A percentile compares a stretch with the other conserved stretches of the same genome.
These are phyloP conservation scores for Parazoanthus swiftii DNA, from an alignment of 92 coral and sea anemone genomes.

Conservation along the genomic window DNA sequence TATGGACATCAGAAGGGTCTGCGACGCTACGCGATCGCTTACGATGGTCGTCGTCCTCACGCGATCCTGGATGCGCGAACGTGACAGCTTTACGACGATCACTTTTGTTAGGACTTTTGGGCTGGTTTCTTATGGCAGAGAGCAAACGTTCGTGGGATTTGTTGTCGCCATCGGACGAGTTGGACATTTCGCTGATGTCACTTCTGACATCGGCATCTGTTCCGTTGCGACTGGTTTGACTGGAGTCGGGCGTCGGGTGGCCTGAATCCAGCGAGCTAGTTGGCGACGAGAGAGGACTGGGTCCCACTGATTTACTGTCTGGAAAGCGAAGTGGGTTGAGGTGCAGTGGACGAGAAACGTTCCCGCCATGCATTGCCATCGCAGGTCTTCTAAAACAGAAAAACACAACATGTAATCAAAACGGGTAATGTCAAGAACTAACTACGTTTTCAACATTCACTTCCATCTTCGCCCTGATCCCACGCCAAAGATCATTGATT, in stretches of 20 bases:
- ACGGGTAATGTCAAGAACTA: not conserved
- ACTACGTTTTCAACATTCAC: not conserved
- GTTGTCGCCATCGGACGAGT: conserved; percentile 71
- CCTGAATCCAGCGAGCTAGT: conserved; percentile 85
- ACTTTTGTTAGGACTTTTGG: conserved; percentile 51
- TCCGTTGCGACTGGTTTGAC: conserved; percentile 70
- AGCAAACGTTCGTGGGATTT: conserved; percentile 58
- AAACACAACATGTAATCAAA: not conserved
- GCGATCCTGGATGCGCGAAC: conserved; percentile 53
- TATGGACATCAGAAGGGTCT: conserved; percentile 75
- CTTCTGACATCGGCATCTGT: conserved; percentile 79
- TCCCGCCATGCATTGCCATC: conserved; percentile 58
- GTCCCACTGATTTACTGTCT: conserved; percentile 56
- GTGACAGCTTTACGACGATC: conserved; percentile 65
- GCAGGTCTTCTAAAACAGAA: conserved; percentile 57
- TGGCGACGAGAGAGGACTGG: conserved; percentile 86
- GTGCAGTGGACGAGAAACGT: conserved; percentile 66
- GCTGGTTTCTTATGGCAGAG: conserved; percentile 55
- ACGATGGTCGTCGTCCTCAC: conserved; percentile 61
- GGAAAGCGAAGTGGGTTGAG: conserved; percentile 69
- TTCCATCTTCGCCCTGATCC: no score
- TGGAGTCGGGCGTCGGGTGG: conserved; percentile 88
- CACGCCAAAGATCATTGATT: not conserved
- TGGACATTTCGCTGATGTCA: conserved; percentile 76
- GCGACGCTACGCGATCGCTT: conserved; percentile 86